These are phyloP conservation scores for Astropecten irregularis DNA, from an alignment of 53 echinoderm and acorn worm genomes.

Conservation along the genomic window DNA sequence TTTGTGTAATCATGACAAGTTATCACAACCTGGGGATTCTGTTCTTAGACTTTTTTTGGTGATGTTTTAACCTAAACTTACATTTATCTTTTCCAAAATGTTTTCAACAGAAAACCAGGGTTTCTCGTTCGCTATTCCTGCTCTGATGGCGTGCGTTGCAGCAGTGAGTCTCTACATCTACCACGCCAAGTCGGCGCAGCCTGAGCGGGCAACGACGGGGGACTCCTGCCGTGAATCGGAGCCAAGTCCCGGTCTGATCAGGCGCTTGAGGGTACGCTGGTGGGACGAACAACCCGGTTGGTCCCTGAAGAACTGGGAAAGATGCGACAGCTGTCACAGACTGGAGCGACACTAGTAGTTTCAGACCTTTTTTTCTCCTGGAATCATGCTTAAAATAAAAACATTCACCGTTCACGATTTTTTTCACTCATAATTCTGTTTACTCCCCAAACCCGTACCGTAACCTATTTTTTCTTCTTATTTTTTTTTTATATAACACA, in stretches of 20 bases:
- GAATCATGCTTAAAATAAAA: no score
- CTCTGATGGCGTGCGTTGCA: not conserved
- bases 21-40: no score
- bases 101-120: not conserved
- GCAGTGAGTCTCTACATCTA: not conserved
- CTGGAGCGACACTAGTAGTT: not conserved
- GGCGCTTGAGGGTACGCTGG: slow-evolving; percentile 18
- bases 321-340: slow-evolving; percentile 31
- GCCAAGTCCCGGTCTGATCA: not conserved
- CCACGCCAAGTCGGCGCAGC: not conserved
- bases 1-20: no score
- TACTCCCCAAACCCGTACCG: no score
- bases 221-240: not conserved
- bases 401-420: no score
- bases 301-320: not conserved
- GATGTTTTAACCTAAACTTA: not conserved
- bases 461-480: no score
- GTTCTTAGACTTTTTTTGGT: not conserved
- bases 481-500: no score
- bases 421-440: no score
- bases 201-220: no score
- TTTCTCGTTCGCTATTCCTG: not conserved
- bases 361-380: no score
- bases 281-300: slow-evolving; percentile 4
- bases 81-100: not conserved